phyloP scores from a whole-genome alignment of 1,140 invertebrate genomes.

The Bombus consobrinus region DNA sequence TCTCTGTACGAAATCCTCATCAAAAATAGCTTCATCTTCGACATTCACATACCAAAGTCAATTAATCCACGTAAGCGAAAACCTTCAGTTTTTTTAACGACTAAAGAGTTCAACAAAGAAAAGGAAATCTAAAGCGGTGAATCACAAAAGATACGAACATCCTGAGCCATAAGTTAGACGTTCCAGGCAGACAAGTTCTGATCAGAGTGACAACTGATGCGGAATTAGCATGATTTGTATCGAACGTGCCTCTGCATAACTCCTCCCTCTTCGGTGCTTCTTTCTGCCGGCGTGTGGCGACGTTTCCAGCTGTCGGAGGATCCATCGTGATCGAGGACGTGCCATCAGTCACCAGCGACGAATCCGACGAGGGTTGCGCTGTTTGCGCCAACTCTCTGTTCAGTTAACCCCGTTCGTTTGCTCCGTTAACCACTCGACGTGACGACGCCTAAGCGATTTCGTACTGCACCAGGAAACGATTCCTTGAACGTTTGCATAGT shows the following conservation, averaged over 20 bases:
- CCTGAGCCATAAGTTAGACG: background rate
- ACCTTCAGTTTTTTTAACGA: background rate
- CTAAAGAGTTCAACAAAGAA: background rate
- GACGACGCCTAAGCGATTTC: conserved; percentile 58
- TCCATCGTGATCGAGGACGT: conserved; percentile 77
- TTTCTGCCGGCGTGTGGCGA: conserved; percentile 51
- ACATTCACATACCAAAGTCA: background rate
- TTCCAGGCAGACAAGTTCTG: background rate
- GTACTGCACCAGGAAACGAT: background rate
- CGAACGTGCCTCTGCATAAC: conserved; percentile 78
- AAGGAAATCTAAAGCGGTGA: background rate
- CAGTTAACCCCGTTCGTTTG: conserved; percentile 53
- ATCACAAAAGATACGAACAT: background rate
- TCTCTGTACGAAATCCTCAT: background rate
- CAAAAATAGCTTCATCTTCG: background rate
- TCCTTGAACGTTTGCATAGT: background rate
- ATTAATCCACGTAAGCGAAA: background rate
- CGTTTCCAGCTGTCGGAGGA: conserved; percentile 65
- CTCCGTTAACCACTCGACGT: conserved; percentile 56
- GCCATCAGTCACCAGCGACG: conserved; percentile 78
- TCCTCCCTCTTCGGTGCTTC: conserved; percentile 33
- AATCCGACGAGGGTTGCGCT: conserved; percentile 72
- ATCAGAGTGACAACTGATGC: conserved; percentile 54
- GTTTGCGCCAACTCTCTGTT: conserved; percentile 72
- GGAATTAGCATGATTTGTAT: conserved; percentile 76